Evolutionary conservation across 1,140 invertebrate genomes (phyloP), one percentile per base, ranked within the genome.

Genomic region (Drosophila pachea): DNA sequence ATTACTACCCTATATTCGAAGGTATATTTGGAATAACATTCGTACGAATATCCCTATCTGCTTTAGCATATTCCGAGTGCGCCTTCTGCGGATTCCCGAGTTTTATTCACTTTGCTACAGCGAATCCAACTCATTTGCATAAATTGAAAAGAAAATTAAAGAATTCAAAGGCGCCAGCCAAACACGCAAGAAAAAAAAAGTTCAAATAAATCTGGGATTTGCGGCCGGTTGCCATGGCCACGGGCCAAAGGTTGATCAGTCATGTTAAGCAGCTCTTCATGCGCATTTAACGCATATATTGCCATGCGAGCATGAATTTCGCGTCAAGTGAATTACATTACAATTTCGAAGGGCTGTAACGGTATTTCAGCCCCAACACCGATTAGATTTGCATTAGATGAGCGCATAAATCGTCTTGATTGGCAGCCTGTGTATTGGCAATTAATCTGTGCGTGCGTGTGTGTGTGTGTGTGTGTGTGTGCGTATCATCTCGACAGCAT

Each of bases 111-210:
- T 54, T 31, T 16, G 9, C 45, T 54, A 16, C 22, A 49, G 31
- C 11, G 32, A 77, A 69, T 65, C 48, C 22, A 48, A 47, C 73
- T 78, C 79, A 78, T 82, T 70, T 83, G 60, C 78, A 82, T 82
- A 82, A 83, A 74, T 83, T 73, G 45, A 68, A 47, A 49, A 49
- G 14, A 36, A 36, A 49, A 42, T 9, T 14, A 16, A 31, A 7
- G 8, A 48, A 33, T 9, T 9, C 2, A 14, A 29, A 22, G 3
- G 22, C 22, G 22, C 3, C 22, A 22, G 22, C 1, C 22, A n/a
- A n/a, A n/a, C n/a, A n/a, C n/a, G n/a, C n/a, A 9, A 6, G 29
- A 22, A 38, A 29, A 42, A 8, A 7, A 40, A 61, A 48, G 22
- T 47, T 29, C 45, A 52, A 22, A 49, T 49, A 38, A 42, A 63